Base-by-base conservation (phyloP, 2,888 invertebrate genomes). In the Sarcophaga carnaria region DNA sequence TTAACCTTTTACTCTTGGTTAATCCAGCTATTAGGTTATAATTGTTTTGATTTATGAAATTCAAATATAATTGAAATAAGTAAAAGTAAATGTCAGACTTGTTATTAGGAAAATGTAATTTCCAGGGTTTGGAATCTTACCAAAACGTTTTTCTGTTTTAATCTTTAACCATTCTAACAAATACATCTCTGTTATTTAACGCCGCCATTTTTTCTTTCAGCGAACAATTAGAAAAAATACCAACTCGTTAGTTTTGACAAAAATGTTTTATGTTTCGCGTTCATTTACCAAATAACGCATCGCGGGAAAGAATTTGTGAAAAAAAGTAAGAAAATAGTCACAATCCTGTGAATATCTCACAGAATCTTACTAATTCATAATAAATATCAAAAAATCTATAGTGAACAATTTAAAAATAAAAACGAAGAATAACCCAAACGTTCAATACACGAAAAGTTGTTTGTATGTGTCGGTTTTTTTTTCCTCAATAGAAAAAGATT, bases 231-330 rank as follows among this genome's bases (percentile, higher is more conserved):
- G 10, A 59, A 49, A 62, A 20, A 64, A 83, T 54, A 54, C 17
- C 54, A 54, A 80, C 79, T 84, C 79, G 83, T 62, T 81, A 20
- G 20, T 81, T 80, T 81, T 85, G 20, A 62, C 62, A 66, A 77
- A 81, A 60, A 27, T 47, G 20, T 6, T 62, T 70, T 67, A 27
- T 17, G 64, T 77, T 59, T 84, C 67, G 79, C 86, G 54, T 80
- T 80, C 71, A 71, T 82, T 76, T 86, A 60, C 49, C 62, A 78
- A 85, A 82, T 71, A 78, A 70, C 79, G 62, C 62, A 76, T 59
- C 75, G 75, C 86, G 86, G 76, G 86, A 80, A 83, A 67, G 66
- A 70, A 20, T 69, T 77, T 71, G 63, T 77, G 69, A 3, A 20
- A 60, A 79, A 47, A 67, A 11, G 22, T 22, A 64, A 60, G 14